Evolutionary conservation across 2,888 invertebrate species (phyloP).

Genomic region (Magallana nippona): DNA sequence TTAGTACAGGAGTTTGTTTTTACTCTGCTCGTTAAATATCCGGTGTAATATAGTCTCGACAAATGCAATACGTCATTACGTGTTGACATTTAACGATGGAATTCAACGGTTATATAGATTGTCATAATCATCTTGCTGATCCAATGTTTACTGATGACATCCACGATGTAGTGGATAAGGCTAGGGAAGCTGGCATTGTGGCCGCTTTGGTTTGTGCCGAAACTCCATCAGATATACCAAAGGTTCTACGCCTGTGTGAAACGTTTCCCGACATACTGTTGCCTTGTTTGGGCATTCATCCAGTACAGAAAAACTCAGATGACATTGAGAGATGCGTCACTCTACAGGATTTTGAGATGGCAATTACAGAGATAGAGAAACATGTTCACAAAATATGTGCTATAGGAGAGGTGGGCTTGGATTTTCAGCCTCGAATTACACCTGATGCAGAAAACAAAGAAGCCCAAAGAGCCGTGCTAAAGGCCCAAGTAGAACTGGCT

Average conservation of each 20-base stretch:
- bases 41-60: no score
- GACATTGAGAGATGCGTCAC: constrained; percentile 19
- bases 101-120: constrained; percentile 52
- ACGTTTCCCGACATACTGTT: constrained; percentile 69
- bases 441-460: constrained; percentile 75
- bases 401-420: constrained; percentile 80
- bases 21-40: no score
- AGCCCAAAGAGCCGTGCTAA: constrained; percentile 77
- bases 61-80: no score
- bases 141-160: constrained; percentile 52
- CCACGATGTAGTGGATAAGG: constrained; percentile 58
- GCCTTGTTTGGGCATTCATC: constrained; percentile 73
- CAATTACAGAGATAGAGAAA: constrained; percentile 74
- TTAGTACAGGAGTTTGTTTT: no score
- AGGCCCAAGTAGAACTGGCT: constrained; percentile 76
- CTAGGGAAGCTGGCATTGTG: constrained; percentile 61
- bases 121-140: constrained; percentile 68
- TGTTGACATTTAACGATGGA: no score
- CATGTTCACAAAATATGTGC: constrained; percentile 74
- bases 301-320: constrained; percentile 63
- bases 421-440: constrained; percentile 79
- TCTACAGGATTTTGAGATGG: constrained; percentile 70
- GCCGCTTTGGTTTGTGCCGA: constrained; percentile 65
- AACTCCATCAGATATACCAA: constrained; percentile 56
- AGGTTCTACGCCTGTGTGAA: constrained; percentile 61